These are phyloP conservation scores for Microcebus griseorufus DNA, from an alignment of 2,113 vertebrate species.

Conservation along the genomic window DNA sequence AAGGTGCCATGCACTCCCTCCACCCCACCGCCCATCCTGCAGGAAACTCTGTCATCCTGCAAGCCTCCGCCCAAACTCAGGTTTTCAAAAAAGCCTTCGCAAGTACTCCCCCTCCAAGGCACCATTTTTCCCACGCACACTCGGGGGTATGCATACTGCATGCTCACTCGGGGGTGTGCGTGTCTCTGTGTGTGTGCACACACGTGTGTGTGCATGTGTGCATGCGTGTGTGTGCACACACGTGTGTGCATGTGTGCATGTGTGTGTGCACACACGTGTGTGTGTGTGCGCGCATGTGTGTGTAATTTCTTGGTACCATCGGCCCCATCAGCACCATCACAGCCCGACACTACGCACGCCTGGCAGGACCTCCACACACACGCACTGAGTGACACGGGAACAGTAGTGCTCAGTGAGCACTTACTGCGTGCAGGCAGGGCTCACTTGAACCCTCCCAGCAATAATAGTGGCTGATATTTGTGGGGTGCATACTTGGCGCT, in stretches of 20 bases:
- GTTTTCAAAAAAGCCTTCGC: not conserved
- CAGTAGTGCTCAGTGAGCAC: not conserved
- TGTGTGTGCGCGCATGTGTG: not conserved
- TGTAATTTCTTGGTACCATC: not conserved
- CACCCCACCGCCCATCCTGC: not conserved
- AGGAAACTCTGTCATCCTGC: not conserved
- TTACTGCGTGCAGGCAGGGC: too few species aligned
- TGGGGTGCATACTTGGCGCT: not conserved
- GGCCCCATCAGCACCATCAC: not conserved
- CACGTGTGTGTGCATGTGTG: not conserved
- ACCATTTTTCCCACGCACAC: not conserved
- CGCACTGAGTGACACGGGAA: accelerated
- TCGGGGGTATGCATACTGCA: too few species aligned
- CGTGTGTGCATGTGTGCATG: too few species aligned
- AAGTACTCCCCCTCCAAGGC: not conserved
- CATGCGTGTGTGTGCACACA: too few species aligned
- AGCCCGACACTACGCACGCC: not conserved
- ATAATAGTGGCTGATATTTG: not conserved
- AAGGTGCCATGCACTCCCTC: too few species aligned
- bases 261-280: too few species aligned
- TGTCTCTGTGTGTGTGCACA: too few species aligned
- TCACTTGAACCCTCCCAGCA: not conserved
- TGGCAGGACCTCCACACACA: not conserved
- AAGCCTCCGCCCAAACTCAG: not conserved
- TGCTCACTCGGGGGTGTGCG: not conserved